Base-by-base conservation (phyloP, 1,140 invertebrate species). In the Drosophila micromelanica region DNA sequence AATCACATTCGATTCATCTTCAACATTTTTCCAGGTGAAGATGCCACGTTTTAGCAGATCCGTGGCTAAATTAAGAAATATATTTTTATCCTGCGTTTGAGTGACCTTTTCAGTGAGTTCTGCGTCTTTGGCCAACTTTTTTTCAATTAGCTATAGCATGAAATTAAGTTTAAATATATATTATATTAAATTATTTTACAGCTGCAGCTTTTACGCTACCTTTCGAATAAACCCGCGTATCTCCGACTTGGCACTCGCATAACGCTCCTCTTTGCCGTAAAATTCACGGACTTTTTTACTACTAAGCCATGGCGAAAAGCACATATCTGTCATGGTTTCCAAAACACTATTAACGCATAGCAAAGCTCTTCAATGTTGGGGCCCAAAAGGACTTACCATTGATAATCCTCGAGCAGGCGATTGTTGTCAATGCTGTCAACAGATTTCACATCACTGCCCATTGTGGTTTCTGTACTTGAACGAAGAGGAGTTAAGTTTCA, bases 291-390 rank as follows among this genome's bases (percentile, higher is more conserved):
- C 13, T 2, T 57, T 56, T 40, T 61, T 78, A 32, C 38, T 70
- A 5, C 51, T 71, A 5, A 91, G 49, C 86, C 86, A 90, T 1
- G 90, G 90, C 3, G 90, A 80, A 46, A 90, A 90, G 56, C 78
- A 85, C 82, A 91, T 91, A 46, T 89, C 72, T 70, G 90, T 89
- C 80, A 91, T 91, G 46, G 64, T 78, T 74, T 91, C 84, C 46
- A 81, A 23, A 56, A 70, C 40, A 78, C 81, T 85, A 70, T 78
- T 69, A 81, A 68, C 61, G 81, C 56, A 78, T 86, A 78, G 62
- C 32, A 72, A 60, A 40, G 12, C 20, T 40, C 37, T 38, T 30
- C 27, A 15, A 12, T 20, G 17, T 11, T 8, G 6, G 11, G n/a
- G 2, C 2, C 35, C 13, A 30, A 17, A n/a, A 48, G 23, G 3